A percentile compares a stretch with the other conserved stretches of the same genome.
These are phyloP conservation scores for Falcaria lacertinaria DNA, from an alignment of 2,888 invertebrate genomes.

Conservation along the genomic window DNA sequence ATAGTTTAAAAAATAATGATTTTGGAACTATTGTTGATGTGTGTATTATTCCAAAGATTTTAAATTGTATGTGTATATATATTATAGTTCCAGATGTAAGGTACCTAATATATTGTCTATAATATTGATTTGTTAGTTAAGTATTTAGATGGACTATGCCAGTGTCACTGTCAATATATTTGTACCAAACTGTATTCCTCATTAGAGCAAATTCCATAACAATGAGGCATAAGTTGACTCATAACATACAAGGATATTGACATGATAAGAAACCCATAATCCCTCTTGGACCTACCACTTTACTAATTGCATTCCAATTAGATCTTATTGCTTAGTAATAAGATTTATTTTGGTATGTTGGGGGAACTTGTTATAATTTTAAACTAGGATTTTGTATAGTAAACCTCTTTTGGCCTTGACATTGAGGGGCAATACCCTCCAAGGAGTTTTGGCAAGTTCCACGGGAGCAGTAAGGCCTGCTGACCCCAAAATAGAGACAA, in stretches of 20 bases:
- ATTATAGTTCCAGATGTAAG: too few relatives aligned
- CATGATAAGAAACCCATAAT: constrained; percentile 4
- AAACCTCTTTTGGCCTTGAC: constrained; percentile 51
- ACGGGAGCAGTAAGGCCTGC: constrained; percentile 31
- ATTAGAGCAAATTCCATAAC: not conserved
- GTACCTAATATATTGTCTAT: too few relatives aligned
- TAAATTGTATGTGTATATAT: too few relatives aligned
- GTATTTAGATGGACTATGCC: too few relatives aligned
- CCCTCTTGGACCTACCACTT: not conserved
- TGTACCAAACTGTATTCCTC: not conserved
- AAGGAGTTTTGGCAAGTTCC: constrained; percentile 21
- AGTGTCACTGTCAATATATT: too few relatives aligned
- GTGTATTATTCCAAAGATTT: too few relatives aligned
- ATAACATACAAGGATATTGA: not conserved
- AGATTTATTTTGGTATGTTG: constrained; percentile 16
- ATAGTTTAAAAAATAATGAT: too few relatives aligned
- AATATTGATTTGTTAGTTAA: too few relatives aligned
- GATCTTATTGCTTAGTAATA: constrained; percentile 19
- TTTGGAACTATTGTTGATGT: too few relatives aligned
- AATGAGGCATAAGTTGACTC: not conserved
- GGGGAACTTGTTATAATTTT: not conserved
- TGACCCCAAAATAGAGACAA: constrained; percentile 54
- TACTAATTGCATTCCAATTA: constrained; percentile 10
- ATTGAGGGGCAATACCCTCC: constrained; percentile 53
- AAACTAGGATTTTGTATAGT: not conserved